Base-by-base conservation (phyloP, 2,888 invertebrate genomes). In the Drosophila nigricruria region DNA sequence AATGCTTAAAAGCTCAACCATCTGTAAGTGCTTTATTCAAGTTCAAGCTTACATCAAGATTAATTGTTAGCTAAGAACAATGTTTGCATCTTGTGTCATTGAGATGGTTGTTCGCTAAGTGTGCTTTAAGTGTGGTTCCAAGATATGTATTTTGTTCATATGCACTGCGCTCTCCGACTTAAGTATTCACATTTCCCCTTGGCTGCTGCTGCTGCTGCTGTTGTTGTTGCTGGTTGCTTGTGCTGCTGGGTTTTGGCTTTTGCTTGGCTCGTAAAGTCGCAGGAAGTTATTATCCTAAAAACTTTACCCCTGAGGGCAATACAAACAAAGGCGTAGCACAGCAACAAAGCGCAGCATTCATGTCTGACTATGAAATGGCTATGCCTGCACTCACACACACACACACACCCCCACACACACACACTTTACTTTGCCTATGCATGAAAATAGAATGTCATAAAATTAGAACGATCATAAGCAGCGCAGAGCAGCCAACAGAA, bases 241-340 rank as follows among this genome's bases (percentile, higher is more conserved):
- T 57, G 63, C 38, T 71, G 70, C 16, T 72, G 79, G 75, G 66
- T 84, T 89, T 85, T 81, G 80, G 75, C 71, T 79, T 80, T 85
- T 74, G 73, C 78, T 81, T 85, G 82, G 72, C 90, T 84, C 84
- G 77, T 83, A 88, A 90, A 88, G 90, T 87, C 87, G 77, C 83
- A 90, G 91, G 89, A 89, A 90, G 89, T 90, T 90, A 90, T 90
- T 91, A 90, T 87, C 81, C 89, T 90, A 90, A 86, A 90, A 89
- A 89, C 91, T 90, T 90, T 84, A 90, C 87, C 85, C 89, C 83
- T 81, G 89, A 83, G 90, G 89, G 80, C 80, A 89, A 82, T 88
- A 85, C 79, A 90, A 86, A 86, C 90, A 86, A 89, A 86, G 82
- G 81, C 83, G 90, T 82, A 88, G 83, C 82, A 76, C 50, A 78